Conservation (phyloP, 2,797 vertebrate genomes). For the Acanthiza pusilla region DNA sequence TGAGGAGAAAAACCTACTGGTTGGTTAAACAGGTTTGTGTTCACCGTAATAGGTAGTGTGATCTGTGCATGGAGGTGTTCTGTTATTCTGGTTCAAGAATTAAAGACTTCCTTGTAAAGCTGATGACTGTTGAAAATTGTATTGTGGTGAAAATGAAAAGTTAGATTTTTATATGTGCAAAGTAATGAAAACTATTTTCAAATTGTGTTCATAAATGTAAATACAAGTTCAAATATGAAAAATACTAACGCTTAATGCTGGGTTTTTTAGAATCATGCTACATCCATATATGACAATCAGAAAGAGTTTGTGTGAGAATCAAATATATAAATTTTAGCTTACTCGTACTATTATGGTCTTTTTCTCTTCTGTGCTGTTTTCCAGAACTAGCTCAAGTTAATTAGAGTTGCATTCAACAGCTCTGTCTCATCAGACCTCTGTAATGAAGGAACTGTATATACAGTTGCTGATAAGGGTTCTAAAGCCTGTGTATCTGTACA, state of each 20-base stretch:
- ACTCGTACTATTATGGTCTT: rapidly evolving
- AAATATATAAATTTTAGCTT: background rate
- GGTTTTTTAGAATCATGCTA: background rate
- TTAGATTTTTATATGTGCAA: rapidly evolving
- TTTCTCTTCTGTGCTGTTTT: background rate
- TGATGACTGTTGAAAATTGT: background rate
- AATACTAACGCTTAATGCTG: background rate
- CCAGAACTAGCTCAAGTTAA: background rate
- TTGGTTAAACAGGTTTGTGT: background rate
- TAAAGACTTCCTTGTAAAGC: background rate
- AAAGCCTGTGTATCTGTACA: background rate
- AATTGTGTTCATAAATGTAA: background rate
- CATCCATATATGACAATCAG: background rate
- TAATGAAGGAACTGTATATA: background rate
- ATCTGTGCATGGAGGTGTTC: background rate
- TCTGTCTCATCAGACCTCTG: background rate
- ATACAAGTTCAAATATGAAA: background rate
- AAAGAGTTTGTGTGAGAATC: background rate
- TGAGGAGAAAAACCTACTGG: background rate
- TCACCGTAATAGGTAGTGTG: rapidly evolving
- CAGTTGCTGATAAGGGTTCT: background rate
- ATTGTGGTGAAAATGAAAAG: background rate
- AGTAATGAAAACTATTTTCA: background rate
- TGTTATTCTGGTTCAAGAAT: background rate
- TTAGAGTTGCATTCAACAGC: background rate